Conservation (phyloP, 2,797 vertebrate genomes). For the Coregonus ussuriensis region DNA sequence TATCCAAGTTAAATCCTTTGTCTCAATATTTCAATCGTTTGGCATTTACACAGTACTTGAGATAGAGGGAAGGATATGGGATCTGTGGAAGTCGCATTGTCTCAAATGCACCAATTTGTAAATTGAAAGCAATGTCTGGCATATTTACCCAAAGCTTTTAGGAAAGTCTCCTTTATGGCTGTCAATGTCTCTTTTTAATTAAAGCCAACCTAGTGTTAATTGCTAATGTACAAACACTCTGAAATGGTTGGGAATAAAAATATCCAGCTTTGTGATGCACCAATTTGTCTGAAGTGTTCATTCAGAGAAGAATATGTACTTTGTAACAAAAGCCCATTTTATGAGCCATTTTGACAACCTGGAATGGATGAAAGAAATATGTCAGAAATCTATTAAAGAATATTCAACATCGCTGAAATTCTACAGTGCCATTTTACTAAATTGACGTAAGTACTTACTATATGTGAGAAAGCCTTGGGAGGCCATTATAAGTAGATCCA, state of each 20-base stretch:
- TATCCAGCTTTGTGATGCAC: constrained; percentile 39
- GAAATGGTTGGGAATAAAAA: constrained; percentile 57
- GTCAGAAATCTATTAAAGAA: constrained; percentile 14
- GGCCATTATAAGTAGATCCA: background rate
- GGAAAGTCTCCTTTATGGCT: constrained; percentile 46
- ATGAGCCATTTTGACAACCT: constrained; percentile 29
- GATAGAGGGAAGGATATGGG: background rate
- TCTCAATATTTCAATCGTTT: background rate
- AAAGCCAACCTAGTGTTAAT: constrained; percentile 61
- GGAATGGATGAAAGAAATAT: constrained; percentile 18
- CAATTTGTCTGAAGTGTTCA: constrained; percentile 50
- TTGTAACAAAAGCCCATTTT: constrained; percentile 33
- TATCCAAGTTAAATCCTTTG: background rate
- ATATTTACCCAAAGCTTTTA: constrained; percentile 18
- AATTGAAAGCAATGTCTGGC: constrained; percentile 10
- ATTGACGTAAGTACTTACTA: background rate
- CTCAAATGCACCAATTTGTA: constrained; percentile 2
- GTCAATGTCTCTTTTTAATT: constrained; percentile 38
- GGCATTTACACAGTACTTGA: constrained; percentile 5
- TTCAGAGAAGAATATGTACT: constrained; percentile 35
- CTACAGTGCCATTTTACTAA: constrained; percentile 9
- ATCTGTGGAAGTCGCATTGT: background rate
- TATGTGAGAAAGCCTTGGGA: background rate
- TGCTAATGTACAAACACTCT: constrained; percentile 60
- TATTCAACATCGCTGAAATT: constrained; percentile 11